These are phyloP conservation scores for Neomorphus geoffroyi DNA, from an alignment of 2,797 vertebrate species.

Conservation along the genomic window DNA sequence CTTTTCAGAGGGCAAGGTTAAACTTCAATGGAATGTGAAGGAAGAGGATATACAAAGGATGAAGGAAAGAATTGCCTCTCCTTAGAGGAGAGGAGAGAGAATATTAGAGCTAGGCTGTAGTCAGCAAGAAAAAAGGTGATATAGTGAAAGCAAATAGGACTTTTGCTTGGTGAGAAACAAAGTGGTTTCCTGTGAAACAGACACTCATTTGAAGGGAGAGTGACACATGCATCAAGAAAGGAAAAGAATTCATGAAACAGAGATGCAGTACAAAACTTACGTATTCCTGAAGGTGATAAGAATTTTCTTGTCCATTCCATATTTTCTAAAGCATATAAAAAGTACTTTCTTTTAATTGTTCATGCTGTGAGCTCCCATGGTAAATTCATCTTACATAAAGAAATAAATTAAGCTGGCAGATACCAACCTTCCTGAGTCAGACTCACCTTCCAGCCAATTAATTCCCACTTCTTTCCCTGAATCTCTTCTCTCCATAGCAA, in stretches of 20 bases:
- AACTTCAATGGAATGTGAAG: neutral
- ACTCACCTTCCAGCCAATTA: neutral
- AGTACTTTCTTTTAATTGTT: neutral
- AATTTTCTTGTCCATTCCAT: neutral
- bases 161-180: neutral
- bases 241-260: neutral
- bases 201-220: neutral
- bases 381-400: neutral
- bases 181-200: neutral
- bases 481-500: neutral
- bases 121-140: neutral
- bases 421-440: neutral
- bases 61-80: neutral
- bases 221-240: neutral
- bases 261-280: neutral
- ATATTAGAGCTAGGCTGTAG: neutral
- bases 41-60: neutral
- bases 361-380: neutral
- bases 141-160: neutral
- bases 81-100: neutral
- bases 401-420: neutral
- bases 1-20: neutral
- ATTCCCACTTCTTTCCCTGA: neutral
- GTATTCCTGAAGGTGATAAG: neutral
- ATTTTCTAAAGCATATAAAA: neutral